These are phyloP conservation scores for Tetragonula clypearis DNA, from an alignment of 1,140 invertebrate species.

Conservation along the genomic window DNA sequence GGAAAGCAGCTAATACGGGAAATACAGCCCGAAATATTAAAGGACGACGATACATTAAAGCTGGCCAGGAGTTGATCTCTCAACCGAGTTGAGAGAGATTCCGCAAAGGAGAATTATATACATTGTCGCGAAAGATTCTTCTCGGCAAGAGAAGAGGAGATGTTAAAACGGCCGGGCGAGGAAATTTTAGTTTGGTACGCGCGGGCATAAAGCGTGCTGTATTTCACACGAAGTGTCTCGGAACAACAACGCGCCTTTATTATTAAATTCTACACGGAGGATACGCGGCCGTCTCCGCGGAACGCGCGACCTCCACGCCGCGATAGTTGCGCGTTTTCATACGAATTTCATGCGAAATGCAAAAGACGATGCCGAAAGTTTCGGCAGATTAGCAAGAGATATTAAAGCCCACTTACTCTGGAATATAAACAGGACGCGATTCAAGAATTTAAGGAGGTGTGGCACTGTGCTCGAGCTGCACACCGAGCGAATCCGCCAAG, in stretches of 20 bases:
- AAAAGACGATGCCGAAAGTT: too few species aligned
- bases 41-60: constrained; percentile 14
- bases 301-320: not conserved
- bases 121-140: not conserved
- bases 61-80: not conserved
- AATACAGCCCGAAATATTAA: not conserved
- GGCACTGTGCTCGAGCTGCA: too few species aligned
- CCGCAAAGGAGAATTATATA: not conserved
- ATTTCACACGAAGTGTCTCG: not conserved
- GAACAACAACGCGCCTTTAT: not conserved
- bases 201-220: not conserved
- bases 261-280: not conserved
- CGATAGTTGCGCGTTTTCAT: not conserved
- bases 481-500: too few species aligned
- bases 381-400: too few species aligned
- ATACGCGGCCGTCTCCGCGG: too few species aligned
- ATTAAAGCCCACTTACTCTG: too few species aligned
- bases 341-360: not conserved
- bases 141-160: not conserved
- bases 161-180: constrained; percentile 9
- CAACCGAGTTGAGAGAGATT: constrained; percentile 11
- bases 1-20: too few species aligned
- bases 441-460: too few species aligned
- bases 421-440: too few species aligned
- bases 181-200: not conserved